Evolutionary conservation across 2,113 vertebrate species (phyloP).

Genomic region (Pavo muticus): DNA sequence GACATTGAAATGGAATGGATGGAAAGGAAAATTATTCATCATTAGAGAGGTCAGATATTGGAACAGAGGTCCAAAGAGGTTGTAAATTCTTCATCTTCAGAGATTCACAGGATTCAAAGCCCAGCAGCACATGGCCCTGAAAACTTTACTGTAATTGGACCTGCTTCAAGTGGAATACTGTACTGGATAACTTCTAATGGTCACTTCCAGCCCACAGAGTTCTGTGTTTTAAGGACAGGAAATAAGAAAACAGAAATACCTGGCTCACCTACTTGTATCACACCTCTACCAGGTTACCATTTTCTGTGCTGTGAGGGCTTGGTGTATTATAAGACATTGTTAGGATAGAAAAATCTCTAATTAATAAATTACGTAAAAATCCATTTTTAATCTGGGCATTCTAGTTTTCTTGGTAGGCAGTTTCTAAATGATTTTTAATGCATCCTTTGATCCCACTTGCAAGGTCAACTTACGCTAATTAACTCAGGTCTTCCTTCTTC

Average conservation of each 20-base stretch:
- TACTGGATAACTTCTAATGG: not conserved
- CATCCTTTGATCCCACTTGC: not conserved
- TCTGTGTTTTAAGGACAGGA: not conserved
- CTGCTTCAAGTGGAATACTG: not conserved
- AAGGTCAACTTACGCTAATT: not conserved
- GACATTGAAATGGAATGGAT: not conserved
- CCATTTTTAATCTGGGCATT: not conserved
- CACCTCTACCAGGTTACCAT: not conserved
- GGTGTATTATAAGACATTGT: not conserved
- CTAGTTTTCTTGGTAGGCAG: not conserved
- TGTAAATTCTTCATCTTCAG: not conserved
- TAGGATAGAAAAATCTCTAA: not conserved
- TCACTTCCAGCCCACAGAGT: not conserved
- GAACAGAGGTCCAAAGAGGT: not conserved
- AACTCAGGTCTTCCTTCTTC: not conserved
- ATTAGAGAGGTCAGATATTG: rapidly evolving
- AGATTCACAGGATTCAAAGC: not conserved
- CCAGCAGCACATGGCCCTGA: not conserved
- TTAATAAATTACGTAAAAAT: not conserved
- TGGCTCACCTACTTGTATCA: not conserved
- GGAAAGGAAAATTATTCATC: not conserved
- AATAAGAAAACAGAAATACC: not conserved
- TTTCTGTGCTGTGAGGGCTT: not conserved
- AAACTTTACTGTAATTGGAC: not conserved
- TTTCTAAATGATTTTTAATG: not conserved